Evolutionary conservation across 2,113 vertebrate genomes (phyloP).

Genomic region (Upupa epops): DNA sequence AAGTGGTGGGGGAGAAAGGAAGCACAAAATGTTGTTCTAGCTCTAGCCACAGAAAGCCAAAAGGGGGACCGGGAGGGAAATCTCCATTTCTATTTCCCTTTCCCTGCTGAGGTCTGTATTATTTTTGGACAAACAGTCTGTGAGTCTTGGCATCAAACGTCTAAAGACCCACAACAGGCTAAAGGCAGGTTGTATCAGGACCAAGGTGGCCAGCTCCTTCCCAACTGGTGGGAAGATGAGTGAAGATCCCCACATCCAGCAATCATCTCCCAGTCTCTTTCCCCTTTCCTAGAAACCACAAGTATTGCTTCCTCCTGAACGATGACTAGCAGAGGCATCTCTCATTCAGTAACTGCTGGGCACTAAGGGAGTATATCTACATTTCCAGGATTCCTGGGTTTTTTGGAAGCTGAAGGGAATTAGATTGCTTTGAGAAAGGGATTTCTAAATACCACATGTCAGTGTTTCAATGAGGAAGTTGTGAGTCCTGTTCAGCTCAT

Average conservation of each 20-base stretch:
- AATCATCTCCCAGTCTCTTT: not conserved
- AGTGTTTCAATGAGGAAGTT: not conserved
- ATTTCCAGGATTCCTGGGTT: not conserved
- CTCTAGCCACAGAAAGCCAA: not conserved
- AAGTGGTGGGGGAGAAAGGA: not conserved
- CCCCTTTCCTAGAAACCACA: not conserved
- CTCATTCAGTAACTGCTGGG: not conserved
- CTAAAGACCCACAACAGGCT: not conserved
- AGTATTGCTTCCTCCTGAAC: not conserved
- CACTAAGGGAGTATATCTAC: not conserved
- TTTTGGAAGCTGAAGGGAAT: not conserved
- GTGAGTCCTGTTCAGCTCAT: not conserved
- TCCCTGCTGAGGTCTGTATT: not conserved
- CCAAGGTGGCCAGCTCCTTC: not conserved
- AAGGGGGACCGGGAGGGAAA: not conserved
- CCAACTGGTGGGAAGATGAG: fast-evolving
- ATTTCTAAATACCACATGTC: not conserved
- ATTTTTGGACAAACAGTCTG: not conserved
- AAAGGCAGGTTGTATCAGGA: not conserved
- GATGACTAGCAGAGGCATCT: not conserved
- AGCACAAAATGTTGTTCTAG: not conserved
- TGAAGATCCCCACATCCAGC: not conserved
- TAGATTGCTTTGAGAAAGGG: not conserved
- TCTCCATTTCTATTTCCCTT: not conserved
- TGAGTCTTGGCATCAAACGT: not conserved